Evolutionary conservation across 2,888 invertebrate genomes (phyloP).

Genomic region (Chironomus riparius): DNA sequence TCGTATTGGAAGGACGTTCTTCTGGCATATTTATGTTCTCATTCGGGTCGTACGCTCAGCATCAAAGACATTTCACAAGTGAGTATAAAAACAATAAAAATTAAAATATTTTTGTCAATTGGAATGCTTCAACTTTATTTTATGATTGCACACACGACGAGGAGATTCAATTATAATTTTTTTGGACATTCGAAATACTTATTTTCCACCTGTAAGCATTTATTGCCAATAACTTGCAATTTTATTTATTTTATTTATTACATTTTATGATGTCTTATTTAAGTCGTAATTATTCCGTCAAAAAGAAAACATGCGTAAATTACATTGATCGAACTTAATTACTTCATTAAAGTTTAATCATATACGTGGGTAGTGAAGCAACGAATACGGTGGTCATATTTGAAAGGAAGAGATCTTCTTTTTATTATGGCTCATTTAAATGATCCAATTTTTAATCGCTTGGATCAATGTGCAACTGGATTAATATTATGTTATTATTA

Average conservation of each 20-base stretch:
- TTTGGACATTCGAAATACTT: background rate
- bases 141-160: background rate
- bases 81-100: conserved; percentile 11
- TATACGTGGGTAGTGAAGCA: background rate
- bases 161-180: background rate
- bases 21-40: conserved; percentile 80
- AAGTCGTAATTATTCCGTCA: background rate
- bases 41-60: conserved; percentile 78
- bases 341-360: background rate
- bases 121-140: background rate
- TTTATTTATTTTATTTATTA: background rate
- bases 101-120: background rate
- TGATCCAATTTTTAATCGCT: background rate
- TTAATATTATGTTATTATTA: background rate
- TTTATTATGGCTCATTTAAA: background rate
- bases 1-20: conserved; percentile 98
- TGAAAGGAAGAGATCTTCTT: too few relatives aligned
- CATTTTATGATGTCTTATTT: conserved; percentile 7
- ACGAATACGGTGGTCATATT: too few relatives aligned
- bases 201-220: background rate
- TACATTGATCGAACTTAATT: conserved; percentile 8
- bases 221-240: too few relatives aligned
- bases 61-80: conserved; percentile 71
- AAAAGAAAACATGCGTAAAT: conserved; percentile 1
- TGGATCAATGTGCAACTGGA: background rate